These are phyloP conservation scores for Sus scrofa DNA, from an alignment of 2,113 vertebrate genomes.

Conservation along the genomic window DNA sequence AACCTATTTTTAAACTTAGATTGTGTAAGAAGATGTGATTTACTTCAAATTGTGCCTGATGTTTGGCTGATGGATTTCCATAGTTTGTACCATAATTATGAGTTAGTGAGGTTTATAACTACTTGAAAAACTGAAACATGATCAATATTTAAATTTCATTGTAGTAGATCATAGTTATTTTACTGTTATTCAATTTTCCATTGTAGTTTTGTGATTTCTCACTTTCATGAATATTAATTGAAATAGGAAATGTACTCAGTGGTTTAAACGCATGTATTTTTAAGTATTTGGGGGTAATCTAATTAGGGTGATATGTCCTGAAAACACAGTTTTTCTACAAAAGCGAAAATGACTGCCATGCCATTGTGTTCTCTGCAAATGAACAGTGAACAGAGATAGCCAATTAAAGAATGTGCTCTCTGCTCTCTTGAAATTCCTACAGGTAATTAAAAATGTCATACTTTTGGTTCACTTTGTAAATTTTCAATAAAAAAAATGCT, in stretches of 20 bases:
- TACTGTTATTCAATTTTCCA: conserved; percentile 75
- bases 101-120: conserved; percentile 69
- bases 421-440: conserved; percentile 38
- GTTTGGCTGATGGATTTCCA: conserved; percentile 66
- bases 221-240: conserved; percentile 79
- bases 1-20: neutral
- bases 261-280: conserved; percentile 58
- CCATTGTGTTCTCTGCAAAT: conserved; percentile 26
- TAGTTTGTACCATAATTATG: conserved; percentile 67
- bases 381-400: conserved; percentile 37
- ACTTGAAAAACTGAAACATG: conserved; percentile 63
- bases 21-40: conserved; percentile 20
- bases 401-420: conserved; percentile 27
- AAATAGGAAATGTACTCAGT: conserved; percentile 64
- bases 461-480: conserved; percentile 2
- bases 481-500: conserved; percentile 16
- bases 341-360: conserved; percentile 43
- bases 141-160: conserved; percentile 79
- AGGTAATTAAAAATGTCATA: conserved; percentile 57
- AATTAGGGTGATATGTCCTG: conserved; percentile 53
- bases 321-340: conserved; percentile 14
- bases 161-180: conserved; percentile 74
- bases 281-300: conserved; percentile 45
- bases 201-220: conserved; percentile 70
- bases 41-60: conserved; percentile 61